Evolutionary conservation across 2,797 vertebrate species (phyloP), one percentile per base, ranked within the genome.

Genomic region (Yasuhikotakia modesta): DNA sequence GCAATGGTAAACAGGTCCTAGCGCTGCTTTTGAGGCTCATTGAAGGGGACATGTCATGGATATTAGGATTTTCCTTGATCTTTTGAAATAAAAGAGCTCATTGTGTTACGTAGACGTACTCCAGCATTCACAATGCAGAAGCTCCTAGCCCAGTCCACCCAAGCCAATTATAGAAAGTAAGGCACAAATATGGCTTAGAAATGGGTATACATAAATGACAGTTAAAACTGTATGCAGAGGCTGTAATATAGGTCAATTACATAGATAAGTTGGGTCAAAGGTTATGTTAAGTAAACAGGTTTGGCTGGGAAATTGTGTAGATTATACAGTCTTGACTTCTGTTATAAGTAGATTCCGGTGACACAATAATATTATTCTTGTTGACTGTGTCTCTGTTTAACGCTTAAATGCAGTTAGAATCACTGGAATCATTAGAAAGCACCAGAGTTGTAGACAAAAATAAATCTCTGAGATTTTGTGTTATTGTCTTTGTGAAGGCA

Each of bases 1-100:
- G 53, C 58, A 53, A 84, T 88, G 88, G 87, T 88, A 90, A 92
- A 92, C 86, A 91, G 84, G 84, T 88, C 87, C 82, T 82, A 85
- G 86, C 88, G 82, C 84, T 88, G 84, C 82, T 87, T 84, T 75
- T 86, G 85, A 88, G 88, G 88, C 86, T 89, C 85, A 88, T 89
- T 88, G 85, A 88, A 90, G 30, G 30, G 52, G 43, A 75, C 73
- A 67, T 76, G 19, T 43, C 45, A 69, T 61, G 32, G 35, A 68
- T 68, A 68, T 57, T 17, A 63, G 32, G 76, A 70, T 70, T 70
- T 78, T 45, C 46, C 43, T 77, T 69, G 43, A 69, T 69, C 45
- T 77, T 77, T 61, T 69, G 64, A 35, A 48, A 35, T 17, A 63
- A 50, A 70, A 64, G 50, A 22, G 52, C 60, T 61, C 21, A 69